Percentiles rank a stretch among this genome's conserved stretches.
Conservation (phyloP, 2,797 vertebrate genomes). For the Labroides dimidiatus region DNA sequence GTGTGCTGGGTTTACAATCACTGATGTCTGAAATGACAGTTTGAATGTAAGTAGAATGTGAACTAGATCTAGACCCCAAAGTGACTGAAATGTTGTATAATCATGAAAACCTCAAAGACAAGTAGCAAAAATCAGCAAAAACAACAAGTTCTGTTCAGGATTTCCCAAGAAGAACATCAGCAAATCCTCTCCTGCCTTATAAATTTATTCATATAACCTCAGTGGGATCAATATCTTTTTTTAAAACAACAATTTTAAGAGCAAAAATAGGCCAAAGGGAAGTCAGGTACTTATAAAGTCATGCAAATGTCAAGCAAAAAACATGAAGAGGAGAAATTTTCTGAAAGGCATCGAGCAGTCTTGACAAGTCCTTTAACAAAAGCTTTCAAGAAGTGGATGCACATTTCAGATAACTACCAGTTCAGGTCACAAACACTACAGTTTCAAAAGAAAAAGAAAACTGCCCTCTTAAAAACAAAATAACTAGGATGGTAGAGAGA, state of each 20-base stretch:
- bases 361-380: neutral
- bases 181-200: neutral
- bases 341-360: neutral
- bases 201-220: neutral
- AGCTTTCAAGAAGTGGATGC: neutral
- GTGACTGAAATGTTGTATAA: constrained; percentile 2
- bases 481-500: neutral
- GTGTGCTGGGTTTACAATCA: too few species aligned
- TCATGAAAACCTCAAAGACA: neutral
- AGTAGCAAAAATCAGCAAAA: neutral
- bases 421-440: neutral
- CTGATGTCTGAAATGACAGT: too few species aligned
- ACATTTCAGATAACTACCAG: neutral
- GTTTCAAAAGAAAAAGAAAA: neutral
- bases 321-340: neutral
- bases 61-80: too few species aligned
- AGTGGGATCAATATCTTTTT: neutral
- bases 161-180: neutral
- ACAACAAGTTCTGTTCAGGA: neutral
- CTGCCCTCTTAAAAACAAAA: neutral
- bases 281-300: neutral
- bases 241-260: neutral
- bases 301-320: neutral
- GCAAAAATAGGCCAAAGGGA: neutral
- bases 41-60: too few species aligned